Percentiles rank a stretch among this genome's conserved stretches.
phyloP scores from a whole-genome alignment of 2,888 invertebrate genomes.

The Imbricaverruca yamaguchii region DNA sequence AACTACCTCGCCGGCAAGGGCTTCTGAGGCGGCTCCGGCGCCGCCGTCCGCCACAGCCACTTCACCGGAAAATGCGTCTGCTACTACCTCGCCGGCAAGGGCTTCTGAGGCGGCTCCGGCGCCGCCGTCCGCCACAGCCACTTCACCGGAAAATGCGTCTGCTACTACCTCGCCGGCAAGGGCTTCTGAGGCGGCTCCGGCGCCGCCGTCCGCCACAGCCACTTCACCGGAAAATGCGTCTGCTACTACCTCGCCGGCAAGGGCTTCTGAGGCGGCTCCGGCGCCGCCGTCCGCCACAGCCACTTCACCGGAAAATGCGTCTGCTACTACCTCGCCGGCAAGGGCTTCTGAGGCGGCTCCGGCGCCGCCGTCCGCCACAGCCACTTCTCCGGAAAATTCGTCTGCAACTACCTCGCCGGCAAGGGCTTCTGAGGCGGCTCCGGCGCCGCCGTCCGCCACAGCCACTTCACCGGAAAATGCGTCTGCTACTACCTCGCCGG shows the following conservation, averaged over 20 bases:
- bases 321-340: not conserved
- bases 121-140: not conserved
- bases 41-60: not conserved
- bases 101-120: not conserved
- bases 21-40: not conserved
- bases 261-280: not conserved
- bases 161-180: not conserved
- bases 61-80: not conserved
- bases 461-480: not conserved
- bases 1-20: constrained; percentile 2
- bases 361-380: not conserved
- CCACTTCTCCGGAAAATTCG: too few relatives aligned
- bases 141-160: not conserved
- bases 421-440: not conserved
- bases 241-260: constrained; percentile 2
- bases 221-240: not conserved
- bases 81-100: not conserved
- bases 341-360: not conserved
- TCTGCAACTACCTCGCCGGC: not conserved
- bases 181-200: not conserved
- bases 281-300: not conserved
- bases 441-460: not conserved
- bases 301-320: not conserved
- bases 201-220: not conserved
- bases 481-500: not conserved